Conservation (phyloP, 2,888 invertebrate genomes). For the Lasius platythorax region DNA sequence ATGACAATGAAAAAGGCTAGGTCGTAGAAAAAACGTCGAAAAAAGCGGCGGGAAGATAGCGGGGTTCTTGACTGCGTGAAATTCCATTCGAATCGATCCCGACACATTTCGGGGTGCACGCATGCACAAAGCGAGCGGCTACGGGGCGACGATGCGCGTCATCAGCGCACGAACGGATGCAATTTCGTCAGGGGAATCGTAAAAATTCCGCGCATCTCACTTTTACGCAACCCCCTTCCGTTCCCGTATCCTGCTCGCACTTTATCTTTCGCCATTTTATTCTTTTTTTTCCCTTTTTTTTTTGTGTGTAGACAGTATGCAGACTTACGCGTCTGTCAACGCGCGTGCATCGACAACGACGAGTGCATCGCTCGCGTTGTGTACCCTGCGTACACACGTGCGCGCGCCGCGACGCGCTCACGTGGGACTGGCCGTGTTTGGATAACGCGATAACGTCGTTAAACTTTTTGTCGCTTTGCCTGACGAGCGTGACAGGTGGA, state of each 20-base stretch:
- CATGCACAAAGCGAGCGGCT: constrained; percentile 52
- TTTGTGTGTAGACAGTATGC: constrained; percentile 6
- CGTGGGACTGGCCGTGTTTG: constrained; percentile 69
- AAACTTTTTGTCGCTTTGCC: constrained; percentile 73
- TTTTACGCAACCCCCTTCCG: constrained; percentile 18
- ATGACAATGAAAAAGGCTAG: constrained; percentile 29
- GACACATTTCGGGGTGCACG: constrained; percentile 49
- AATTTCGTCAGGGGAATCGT: constrained; percentile 51
- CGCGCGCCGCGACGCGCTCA: constrained; percentile 40
- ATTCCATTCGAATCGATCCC: constrained; percentile 65
- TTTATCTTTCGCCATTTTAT: constrained; percentile 39
- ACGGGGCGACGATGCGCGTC: constrained; percentile 48
- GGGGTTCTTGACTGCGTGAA: constrained; percentile 54
- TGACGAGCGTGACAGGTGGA: constrained; percentile 72
- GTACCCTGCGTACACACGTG: constrained; percentile 58
- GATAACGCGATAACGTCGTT: constrained; percentile 75
- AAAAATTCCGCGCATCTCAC: constrained; percentile 54
- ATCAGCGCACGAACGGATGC: constrained; percentile 41
- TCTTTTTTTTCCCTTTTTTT: not conserved
- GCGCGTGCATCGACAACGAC: constrained; percentile 57
- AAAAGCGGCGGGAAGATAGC: constrained; percentile 20
- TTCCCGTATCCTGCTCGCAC: constrained; percentile 10
- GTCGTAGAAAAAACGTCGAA: constrained; percentile 7
- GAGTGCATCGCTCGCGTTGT: constrained; percentile 56
- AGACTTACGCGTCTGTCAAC: constrained; percentile 36